Base-by-base conservation (phyloP, 1,140 invertebrate genomes). In the Drosophila nannoptera region DNA sequence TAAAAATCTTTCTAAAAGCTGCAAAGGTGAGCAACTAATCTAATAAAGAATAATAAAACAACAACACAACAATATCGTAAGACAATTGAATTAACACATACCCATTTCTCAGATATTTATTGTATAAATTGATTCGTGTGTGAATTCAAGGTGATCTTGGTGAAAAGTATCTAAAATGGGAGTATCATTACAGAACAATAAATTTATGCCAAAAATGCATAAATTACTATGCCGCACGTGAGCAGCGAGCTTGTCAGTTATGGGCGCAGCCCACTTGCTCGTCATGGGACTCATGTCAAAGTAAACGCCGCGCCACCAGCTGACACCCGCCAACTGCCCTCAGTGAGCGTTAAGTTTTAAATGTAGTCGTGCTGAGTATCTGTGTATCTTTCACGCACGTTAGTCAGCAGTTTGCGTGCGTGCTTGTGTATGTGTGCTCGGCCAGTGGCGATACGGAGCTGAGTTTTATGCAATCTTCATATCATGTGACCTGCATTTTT, bases 401-500 rank as follows among this genome's bases (percentile, higher is more conserved):
- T 61, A 67, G 33, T 73, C 70, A 69, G 52, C 63, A 73, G 72
- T 69, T 66, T 54, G 72, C 65, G 43, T 70, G 22, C 12, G 56
- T 49, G 31, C 12, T 11, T 50, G 4, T 35, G 48, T n/a, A n/a
- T 50, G 32, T 35, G 48, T 50, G 48, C 33, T 31, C 11, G 35
- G 42, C 29, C 69, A 63, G 54, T 59, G 43, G 48, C 59, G 59
- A 64, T 52, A 71, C 74, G 67, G 78, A 83, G 78, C 73, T 75
- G 65, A 84, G 73, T 84, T 84, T 78, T 84, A 84, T 84, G 80
- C 80, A 84, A 83, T 76, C 70, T 55, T 42, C 49, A 59, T 73
- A 84, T 84, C 80, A 84, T 84, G 80, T 84, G 80, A 84, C 73
- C 68, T 64, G 54, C 36, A 48, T 54, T 46, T 40, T 58, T 68